A percentile compares a stretch with the other conserved stretches of the same genome.
These are phyloP conservation scores for Okamejei kenojei DNA, from an alignment of 2,797 vertebrate species.

Conservation along the genomic window DNA sequence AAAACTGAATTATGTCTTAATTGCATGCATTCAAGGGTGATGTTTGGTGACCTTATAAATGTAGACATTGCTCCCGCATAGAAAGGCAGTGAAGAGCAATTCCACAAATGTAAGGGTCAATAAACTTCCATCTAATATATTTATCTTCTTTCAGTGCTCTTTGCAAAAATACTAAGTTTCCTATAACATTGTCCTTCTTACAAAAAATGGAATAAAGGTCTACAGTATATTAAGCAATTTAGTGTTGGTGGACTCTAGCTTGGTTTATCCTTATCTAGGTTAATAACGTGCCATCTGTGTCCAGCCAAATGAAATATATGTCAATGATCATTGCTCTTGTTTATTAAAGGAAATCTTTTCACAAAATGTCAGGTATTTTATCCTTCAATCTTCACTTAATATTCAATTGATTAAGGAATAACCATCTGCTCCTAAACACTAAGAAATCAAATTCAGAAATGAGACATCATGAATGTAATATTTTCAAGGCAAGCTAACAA, in stretches of 20 bases:
- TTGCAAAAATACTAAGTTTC: background rate
- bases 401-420: slow-evolving; percentile 21
- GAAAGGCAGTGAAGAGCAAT: slow-evolving; percentile 40
- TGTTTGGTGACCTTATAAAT: slow-evolving; percentile 41
- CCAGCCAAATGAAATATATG: background rate
- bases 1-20: slow-evolving; percentile 41
- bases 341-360: slow-evolving; percentile 4
- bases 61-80: slow-evolving; percentile 38
- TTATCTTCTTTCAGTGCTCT: background rate
- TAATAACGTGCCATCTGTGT: slow-evolving; percentile 28
- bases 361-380: background rate
- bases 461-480: background rate
- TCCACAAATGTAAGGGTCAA: background rate
- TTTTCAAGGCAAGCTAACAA: background rate
- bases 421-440: background rate
- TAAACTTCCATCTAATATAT: slow-evolving; percentile 19
- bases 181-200: background rate
- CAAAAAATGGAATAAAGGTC: background rate
- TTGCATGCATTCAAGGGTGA: slow-evolving; percentile 39
- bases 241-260: background rate
- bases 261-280: slow-evolving; percentile 23
- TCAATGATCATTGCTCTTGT: background rate
- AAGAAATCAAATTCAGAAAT: slow-evolving; percentile 17
- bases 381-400: background rate
- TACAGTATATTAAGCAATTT: slow-evolving; percentile 30